These are phyloP conservation scores for Xestia rhomboidea DNA, from an alignment of 2,888 invertebrate species.

Conservation along the genomic window DNA sequence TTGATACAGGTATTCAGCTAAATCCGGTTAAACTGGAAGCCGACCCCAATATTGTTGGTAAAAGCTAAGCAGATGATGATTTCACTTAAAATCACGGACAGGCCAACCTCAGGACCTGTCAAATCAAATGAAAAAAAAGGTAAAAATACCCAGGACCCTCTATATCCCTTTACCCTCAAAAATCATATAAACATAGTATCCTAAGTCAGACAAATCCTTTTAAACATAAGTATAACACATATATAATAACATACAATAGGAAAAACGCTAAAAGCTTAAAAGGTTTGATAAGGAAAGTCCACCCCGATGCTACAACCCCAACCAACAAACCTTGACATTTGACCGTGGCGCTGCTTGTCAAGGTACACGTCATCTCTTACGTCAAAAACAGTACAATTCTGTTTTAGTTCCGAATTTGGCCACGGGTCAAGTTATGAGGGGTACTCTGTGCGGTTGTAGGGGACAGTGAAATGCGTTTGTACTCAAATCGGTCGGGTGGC, in stretches of 20 bases:
- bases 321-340: constrained; percentile 18
- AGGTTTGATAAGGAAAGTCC: constrained; percentile 62
- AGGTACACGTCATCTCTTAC: not conserved
- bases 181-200: constrained; percentile 16
- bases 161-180: constrained; percentile 16
- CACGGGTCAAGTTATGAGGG: constrained; percentile 25
- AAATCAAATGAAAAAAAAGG: constrained; percentile 22
- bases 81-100: not conserved
- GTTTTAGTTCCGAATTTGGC: not conserved
- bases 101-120: not conserved
- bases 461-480: constrained; percentile 59
- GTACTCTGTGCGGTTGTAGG: constrained; percentile 17
- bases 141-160: not conserved
- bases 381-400: constrained; percentile 26
- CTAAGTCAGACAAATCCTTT: constrained; percentile 25
- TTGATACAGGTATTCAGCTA: not conserved
- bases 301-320: constrained; percentile 28
- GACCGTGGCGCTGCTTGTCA: constrained; percentile 25
- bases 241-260: constrained; percentile 51
- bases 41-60: not conserved
- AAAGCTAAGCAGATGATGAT: not conserved
- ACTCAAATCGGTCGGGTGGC: constrained; percentile 54
- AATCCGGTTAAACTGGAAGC: not conserved
- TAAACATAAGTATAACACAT: constrained; percentile 34
- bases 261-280: constrained; percentile 66